Evolutionary conservation across 2,797 vertebrate genomes (phyloP), one percentile per base, ranked within the genome.

Genomic region (Phoebastria nigripes): DNA sequence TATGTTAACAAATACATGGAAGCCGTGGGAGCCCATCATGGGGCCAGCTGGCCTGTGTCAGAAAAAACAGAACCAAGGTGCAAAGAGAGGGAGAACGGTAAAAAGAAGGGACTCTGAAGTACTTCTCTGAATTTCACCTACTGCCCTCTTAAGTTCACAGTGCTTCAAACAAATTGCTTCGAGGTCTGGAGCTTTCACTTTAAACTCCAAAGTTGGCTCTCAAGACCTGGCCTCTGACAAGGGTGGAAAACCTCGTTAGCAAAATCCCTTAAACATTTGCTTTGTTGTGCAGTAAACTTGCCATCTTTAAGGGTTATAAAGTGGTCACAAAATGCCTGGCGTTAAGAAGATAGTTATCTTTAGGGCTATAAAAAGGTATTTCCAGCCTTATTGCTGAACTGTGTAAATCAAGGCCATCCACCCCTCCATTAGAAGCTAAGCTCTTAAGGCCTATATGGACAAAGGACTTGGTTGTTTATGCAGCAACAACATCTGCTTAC

Each of bases 401-500:
- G 63, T 58, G 76, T 81, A 96, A 94, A 93, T 95, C 90, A 98
- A 98, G 94, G 94, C 96, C 94, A 96, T 88, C 87, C 74, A 96
- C 90, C 67, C 94, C 90, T 97, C 94, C 72, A 90, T 95, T 95
- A 97, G 90, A 94, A 87, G 82, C 33, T 95, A 95, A 96, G 96
- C 95, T 98, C 97, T 97, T 93, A 96, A 94, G 84, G 80, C 56
- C 39, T 87, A 14, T 78, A 63, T 61, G 95, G 96, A 96, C 97
- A 97, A 97, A 97, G 92, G 88, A 88, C 94, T 97, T 93, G 86
- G 92, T 94, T 96, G 93, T 96, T 96, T 96, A 97, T 85, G 80
- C 69, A 92, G 87, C 71, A 96, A 97, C 93, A 97, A 96, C 94
- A 97, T 97, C 96, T 97, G 94, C 93, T 97, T 97, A 94, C 92